Conservation (phyloP, 2,888 invertebrate genomes). For the Yponomeuta malinellus region DNA sequence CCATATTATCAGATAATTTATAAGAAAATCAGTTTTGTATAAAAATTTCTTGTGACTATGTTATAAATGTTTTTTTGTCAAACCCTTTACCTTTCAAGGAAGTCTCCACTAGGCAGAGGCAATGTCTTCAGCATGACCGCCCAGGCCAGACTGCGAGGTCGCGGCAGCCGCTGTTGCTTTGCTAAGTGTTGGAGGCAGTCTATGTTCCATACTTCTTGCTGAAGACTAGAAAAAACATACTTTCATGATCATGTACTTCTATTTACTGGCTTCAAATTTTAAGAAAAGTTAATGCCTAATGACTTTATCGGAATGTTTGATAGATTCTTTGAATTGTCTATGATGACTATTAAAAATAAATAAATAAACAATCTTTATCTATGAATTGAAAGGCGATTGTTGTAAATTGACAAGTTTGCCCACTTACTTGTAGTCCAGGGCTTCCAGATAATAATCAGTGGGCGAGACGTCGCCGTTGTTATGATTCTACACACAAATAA, state of each 20-base stretch:
- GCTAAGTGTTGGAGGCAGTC: constrained; percentile 48
- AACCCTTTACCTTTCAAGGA: constrained; percentile 23
- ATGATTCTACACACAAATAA: constrained; percentile 16
- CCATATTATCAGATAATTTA: background rate
- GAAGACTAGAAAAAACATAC: constrained; percentile 35
- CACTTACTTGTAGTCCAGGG: constrained; percentile 58
- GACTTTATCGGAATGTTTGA: too few relatives aligned
- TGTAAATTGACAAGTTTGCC: background rate
- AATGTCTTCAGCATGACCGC: constrained; percentile 56
- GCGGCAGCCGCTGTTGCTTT: constrained; percentile 40
- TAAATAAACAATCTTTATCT: background rate
- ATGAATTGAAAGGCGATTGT: background rate
- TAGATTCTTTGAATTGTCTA: too few relatives aligned
- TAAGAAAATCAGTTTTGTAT: background rate
- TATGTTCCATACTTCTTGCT: constrained; percentile 52
- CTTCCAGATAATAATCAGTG: constrained; percentile 35
- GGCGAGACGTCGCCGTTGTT: constrained; percentile 29
- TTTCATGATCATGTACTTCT: too few relatives aligned
- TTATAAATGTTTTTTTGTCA: background rate
- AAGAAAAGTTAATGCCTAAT: too few relatives aligned
- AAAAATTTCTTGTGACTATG: too few relatives aligned
- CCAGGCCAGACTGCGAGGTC: constrained; percentile 64
- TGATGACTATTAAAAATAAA: too few relatives aligned
- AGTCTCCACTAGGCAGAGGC: constrained; percentile 43
- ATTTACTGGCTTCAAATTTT: background rate